Evolutionary conservation across 2,888 invertebrate species (phyloP).

Genomic region (Harmothoe impar): DNA sequence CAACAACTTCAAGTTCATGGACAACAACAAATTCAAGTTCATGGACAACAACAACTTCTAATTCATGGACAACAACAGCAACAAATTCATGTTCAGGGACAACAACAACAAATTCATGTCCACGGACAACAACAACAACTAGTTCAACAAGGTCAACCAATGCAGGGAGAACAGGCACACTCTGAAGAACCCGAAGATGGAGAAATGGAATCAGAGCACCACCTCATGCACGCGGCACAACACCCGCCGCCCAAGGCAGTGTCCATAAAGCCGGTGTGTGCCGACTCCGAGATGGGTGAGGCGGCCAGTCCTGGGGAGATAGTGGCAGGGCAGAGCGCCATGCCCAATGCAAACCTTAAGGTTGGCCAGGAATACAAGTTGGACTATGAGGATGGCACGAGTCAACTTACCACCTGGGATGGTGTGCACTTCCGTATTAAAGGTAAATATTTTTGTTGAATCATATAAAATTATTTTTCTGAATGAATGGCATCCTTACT

Average conservation of each 20-base stretch:
- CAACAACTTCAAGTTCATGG: background rate
- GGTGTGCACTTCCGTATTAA: conserved; percentile 70
- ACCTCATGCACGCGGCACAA: background rate
- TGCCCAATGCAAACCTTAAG: conserved; percentile 30
- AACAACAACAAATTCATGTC: background rate
- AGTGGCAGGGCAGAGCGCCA: background rate
- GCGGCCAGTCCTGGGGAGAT: background rate
- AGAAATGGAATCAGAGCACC: no score
- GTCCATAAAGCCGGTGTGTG: background rate
- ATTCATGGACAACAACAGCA: conserved; percentile 4
- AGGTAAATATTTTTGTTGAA: background rate
- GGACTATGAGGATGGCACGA: conserved; percentile 65
- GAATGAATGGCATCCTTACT: no score
- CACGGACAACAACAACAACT: background rate
- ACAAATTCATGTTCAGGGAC: background rate
- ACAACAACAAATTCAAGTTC: background rate
- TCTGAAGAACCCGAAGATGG: no score
- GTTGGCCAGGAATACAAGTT: conserved; percentile 68
- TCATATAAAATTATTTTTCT: no score
- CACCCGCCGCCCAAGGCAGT: background rate
- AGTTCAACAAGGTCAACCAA: background rate
- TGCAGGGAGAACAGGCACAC: background rate
- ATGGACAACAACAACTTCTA: background rate
- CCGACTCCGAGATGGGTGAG: background rate
- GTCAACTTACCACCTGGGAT: conserved; percentile 68